These are phyloP conservation scores for Onychostruthus taczanowskii DNA, from an alignment of 2,113 vertebrate genomes.

Conservation along the genomic window DNA sequence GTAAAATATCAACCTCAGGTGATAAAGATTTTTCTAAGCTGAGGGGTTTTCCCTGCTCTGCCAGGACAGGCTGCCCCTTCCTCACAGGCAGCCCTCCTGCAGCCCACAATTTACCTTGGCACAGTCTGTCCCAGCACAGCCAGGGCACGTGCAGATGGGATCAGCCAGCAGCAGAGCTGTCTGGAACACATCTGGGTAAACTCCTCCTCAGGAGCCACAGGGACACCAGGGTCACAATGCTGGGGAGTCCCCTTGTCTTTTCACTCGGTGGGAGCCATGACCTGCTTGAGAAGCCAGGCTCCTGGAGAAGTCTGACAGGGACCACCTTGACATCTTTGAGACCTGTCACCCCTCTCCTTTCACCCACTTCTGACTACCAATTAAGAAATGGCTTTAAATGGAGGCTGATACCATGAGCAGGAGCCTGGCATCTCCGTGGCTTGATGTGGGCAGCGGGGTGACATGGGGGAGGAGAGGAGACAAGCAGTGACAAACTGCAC, in stretches of 20 bases:
- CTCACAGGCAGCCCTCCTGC: background rate
- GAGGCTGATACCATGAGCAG: background rate
- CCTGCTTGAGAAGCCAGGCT: background rate
- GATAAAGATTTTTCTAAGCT: background rate
- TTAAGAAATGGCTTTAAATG: background rate
- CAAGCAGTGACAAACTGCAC: background rate
- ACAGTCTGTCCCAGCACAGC: rapidly evolving
- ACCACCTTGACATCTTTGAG: rapidly evolving
- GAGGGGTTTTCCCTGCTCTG: background rate
- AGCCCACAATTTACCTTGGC: background rate
- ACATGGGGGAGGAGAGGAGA: background rate
- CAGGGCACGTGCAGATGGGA: rapidly evolving
- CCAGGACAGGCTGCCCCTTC: background rate
- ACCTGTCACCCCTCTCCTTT: background rate
- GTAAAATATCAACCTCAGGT: background rate
- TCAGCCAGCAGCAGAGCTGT: background rate
- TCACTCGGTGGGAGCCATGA: background rate
- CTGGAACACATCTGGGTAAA: background rate
- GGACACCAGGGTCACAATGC: background rate
- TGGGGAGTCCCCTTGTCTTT: background rate
- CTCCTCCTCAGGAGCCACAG: background rate
- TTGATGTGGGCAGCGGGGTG: background rate
- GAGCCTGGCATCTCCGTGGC: background rate
- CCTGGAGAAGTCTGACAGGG: background rate
- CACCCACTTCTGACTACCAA: background rate